These are phyloP conservation scores for Ursus arctos DNA, from an alignment of 2,113 vertebrate species.

Conservation along the genomic window DNA sequence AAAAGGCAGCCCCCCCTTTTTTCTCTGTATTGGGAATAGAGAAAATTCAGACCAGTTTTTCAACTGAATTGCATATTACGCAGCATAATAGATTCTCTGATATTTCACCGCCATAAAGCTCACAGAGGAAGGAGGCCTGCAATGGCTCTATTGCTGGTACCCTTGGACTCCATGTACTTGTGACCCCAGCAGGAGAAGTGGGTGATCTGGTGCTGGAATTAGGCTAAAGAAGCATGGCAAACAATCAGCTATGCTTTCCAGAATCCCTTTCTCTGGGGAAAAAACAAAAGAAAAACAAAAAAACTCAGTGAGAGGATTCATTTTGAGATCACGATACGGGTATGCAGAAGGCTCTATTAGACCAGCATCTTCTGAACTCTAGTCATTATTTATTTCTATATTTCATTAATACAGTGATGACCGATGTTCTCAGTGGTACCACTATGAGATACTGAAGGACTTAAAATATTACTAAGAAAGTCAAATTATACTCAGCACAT, in stretches of 20 bases:
- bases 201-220: background rate
- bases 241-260: background rate
- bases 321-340: background rate
- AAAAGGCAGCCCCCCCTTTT: background rate
- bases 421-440: background rate
- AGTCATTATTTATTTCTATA: background rate
- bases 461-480: background rate
- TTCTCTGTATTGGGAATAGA: background rate
- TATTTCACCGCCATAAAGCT: too few relatives aligned
- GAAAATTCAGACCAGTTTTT: background rate
- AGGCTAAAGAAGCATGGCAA: background rate
- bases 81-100: too few relatives aligned
- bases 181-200: background rate
- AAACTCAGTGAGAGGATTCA: background rate
- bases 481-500: background rate
- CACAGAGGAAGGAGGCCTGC: background rate
- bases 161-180: background rate
- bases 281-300: background rate
- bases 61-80: background rate
- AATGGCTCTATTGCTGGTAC: background rate
- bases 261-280: background rate
- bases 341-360: background rate
- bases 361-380: background rate
- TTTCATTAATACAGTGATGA: conserved; percentile 6
- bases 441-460: background rate